A percentile compares a stretch with the other conserved stretches of the same genome.
Evolutionary conservation across 30 jellyfish, hydroid and myxozoan genomes (phyloP).

Genomic region (Aurelia sp.): DNA sequence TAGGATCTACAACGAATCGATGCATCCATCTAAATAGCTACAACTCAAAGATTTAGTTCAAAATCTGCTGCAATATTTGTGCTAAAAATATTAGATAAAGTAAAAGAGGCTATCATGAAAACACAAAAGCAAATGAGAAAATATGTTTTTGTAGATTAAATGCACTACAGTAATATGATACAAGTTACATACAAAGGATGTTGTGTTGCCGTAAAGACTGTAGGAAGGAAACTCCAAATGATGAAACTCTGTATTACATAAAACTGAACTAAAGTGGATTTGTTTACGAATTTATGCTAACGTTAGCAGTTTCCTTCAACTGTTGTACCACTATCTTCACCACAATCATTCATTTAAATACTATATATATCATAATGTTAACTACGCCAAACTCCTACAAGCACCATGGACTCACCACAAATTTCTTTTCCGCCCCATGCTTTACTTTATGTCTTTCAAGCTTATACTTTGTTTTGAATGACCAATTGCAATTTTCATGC

Average conservation of each 20-base stretch:
- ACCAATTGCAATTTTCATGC: conserved; percentile 50
- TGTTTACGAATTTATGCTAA: not conserved
- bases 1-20: no score
- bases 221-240: not conserved
- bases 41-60: no score
- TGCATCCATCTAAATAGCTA: no score
- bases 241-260: not conserved
- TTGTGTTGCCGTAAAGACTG: not conserved
- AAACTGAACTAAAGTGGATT: not conserved
- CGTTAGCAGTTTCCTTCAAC: no score
- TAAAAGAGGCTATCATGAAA: not conserved
- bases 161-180: no score
- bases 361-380: no score
- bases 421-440: conserved; percentile 32
- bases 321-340: no score
- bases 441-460: conserved; percentile 40
- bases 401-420: conserved; percentile 1
- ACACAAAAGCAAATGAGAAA: not conserved
- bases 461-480: conserved; percentile 52
- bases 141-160: not conserved
- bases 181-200: not conserved
- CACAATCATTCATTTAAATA: no score
- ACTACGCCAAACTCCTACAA: no score
- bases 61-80: no score
- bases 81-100: no score